A percentile compares a stretch with the other conserved stretches of the same genome.
phyloP scores from a whole-genome alignment of 1,140 invertebrate species.

The Calosoma granatense region DNA sequence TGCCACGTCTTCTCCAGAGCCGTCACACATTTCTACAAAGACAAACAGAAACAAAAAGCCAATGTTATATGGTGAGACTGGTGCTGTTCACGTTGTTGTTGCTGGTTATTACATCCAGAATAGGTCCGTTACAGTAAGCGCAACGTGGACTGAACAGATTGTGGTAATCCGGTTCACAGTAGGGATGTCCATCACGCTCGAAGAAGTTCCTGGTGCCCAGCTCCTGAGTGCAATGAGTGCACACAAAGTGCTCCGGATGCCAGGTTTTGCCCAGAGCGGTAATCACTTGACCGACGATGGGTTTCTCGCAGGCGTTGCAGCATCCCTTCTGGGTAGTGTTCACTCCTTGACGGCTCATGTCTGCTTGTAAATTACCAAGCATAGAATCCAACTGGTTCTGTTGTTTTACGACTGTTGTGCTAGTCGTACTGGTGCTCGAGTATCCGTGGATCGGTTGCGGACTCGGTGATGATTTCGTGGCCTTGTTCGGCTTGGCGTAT shows the following conservation, averaged over 20 bases:
- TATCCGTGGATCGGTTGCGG: conserved; percentile 33
- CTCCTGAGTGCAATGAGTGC: conserved; percentile 92
- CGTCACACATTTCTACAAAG: conserved; percentile 93
- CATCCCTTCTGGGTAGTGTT: conserved; percentile 96
- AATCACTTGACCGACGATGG: conserved; percentile 90
- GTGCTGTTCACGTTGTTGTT: background rate
- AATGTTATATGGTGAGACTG: conserved; percentile 9
- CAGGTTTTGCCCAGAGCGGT: conserved; percentile 97
- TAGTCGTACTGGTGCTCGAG: conserved; percentile 25
- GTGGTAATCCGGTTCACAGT: conserved; percentile 98
- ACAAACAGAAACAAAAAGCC: conserved; percentile 21
- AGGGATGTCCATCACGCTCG: conserved; percentile 90
- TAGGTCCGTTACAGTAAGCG: conserved; percentile 96
- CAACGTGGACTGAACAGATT: conserved; percentile 96
- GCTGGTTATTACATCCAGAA: conserved; percentile 82
- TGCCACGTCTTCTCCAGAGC: conserved; percentile 98
- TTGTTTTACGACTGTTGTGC: conserved; percentile 27
- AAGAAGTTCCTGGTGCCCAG: conserved; percentile 98
- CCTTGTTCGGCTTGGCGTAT: conserved; percentile 62
- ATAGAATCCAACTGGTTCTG: conserved; percentile 80
- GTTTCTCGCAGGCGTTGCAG: conserved; percentile 95
- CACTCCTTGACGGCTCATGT: conserved; percentile 95
- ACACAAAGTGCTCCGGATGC: conserved; percentile 99
- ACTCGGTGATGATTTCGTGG: conserved; percentile 37
- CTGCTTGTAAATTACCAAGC: conserved; percentile 84